These are phyloP conservation scores for Tiliacea aurago DNA, from an alignment of 2,888 invertebrate species.

Conservation along the genomic window DNA sequence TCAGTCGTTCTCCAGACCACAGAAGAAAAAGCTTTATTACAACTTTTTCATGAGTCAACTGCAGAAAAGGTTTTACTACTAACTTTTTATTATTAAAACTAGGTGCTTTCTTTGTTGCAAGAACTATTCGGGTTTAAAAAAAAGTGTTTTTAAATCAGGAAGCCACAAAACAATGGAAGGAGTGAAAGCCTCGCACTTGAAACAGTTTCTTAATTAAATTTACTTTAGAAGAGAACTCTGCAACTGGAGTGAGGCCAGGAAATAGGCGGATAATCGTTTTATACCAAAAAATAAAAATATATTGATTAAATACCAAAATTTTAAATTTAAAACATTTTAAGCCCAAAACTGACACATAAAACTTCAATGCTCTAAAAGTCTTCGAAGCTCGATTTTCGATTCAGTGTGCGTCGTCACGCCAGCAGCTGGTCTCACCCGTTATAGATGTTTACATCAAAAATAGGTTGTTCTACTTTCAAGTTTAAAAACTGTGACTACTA, in stretches of 20 bases:
- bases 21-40: constrained; percentile 14
- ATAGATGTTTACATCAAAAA: neutral
- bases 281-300: neutral
- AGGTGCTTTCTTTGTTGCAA: neutral
- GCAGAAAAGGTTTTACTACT: constrained; percentile 13
- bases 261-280: constrained; percentile 41
- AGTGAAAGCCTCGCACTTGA: constrained; percentile 53
- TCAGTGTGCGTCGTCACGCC: too few relatives aligned
- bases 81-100: constrained; percentile 29
- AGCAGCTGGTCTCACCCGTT: too few relatives aligned
- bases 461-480: constrained; percentile 13
- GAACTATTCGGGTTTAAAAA: neutral
- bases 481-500: constrained; percentile 12
- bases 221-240: constrained; percentile 52
- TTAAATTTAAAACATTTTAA: too few relatives aligned
- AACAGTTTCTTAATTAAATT: constrained; percentile 66
- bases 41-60: constrained; percentile 14
- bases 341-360: too few relatives aligned
- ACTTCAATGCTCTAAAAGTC: too few relatives aligned
- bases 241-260: constrained; percentile 53
- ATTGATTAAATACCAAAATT: too few relatives aligned
- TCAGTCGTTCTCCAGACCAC: constrained; percentile 20
- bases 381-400: too few relatives aligned
- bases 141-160: constrained; percentile 38
- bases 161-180: constrained; percentile 53